Evolutionary conservation across 2,888 invertebrate genomes (phyloP).

Genomic region (Drosophila fungiperda): DNA sequence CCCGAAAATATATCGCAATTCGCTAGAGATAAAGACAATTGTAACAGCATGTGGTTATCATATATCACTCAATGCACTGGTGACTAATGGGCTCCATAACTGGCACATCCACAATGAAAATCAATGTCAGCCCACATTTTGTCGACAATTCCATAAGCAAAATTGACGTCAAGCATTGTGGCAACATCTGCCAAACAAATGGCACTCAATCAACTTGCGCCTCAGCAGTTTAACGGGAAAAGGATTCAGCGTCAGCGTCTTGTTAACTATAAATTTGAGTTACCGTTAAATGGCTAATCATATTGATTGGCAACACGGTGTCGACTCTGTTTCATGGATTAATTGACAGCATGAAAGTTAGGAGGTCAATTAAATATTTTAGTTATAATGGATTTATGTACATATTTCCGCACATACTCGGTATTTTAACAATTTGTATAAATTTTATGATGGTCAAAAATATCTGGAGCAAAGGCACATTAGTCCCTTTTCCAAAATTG

Average conservation of each 20-base stretch:
- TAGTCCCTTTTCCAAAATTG: background rate
- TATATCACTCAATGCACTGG: slow-evolving; percentile 67
- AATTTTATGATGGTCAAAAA: slow-evolving; percentile 68
- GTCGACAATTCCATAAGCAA: slow-evolving; percentile 57
- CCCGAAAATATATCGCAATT: slow-evolving; percentile 13
- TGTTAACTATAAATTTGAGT: slow-evolving; percentile 55
- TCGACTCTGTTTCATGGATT: background rate
- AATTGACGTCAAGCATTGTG: slow-evolving; percentile 51
- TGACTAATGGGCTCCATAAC: slow-evolving; percentile 67
- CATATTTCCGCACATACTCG: slow-evolving; percentile 7
- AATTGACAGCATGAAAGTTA: slow-evolving; percentile 14
- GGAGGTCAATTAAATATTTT: slow-evolving; percentile 62
- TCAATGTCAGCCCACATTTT: slow-evolving; percentile 69
- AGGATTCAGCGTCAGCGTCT: background rate
- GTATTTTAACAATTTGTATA: slow-evolving; percentile 58
- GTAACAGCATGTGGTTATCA: slow-evolving; percentile 61
- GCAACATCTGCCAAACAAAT: slow-evolving; percentile 57
- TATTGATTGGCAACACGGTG: slow-evolving; percentile 26
- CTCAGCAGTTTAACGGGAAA: slow-evolving; percentile 23
- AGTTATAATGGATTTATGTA: slow-evolving; percentile 33
- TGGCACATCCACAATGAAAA: slow-evolving; percentile 42
- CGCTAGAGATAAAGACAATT: slow-evolving; percentile 35
- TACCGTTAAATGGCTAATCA: slow-evolving; percentile 34
- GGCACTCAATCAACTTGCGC: slow-evolving; percentile 61
- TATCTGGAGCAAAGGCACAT: slow-evolving; percentile 47